Percentiles rank a stretch among this genome's conserved stretches.
Evolutionary conservation across 2,113 vertebrate species (phyloP).

Genomic region (Callorhinus ursinus): DNA sequence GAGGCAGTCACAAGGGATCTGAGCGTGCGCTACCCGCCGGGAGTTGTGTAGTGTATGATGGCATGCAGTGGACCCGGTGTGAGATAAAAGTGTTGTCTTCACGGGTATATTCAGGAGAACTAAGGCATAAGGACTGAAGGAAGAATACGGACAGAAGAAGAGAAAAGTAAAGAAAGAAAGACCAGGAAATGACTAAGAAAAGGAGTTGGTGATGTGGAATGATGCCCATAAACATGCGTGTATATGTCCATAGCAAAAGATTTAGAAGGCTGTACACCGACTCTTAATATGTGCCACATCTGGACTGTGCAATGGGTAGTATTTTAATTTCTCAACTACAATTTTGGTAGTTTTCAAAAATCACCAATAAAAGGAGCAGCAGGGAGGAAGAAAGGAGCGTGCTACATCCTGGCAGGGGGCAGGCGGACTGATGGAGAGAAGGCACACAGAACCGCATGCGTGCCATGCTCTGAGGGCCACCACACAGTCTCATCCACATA

Average conservation of each 20-base stretch:
- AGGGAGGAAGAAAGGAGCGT: neutral
- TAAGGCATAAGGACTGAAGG: neutral
- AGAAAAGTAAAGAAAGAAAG: neutral
- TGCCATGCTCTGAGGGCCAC: neutral
- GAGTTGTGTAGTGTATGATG: neutral
- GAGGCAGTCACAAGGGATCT: neutral
- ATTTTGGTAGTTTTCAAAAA: neutral
- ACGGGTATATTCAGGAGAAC: neutral
- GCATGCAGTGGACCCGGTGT: no score
- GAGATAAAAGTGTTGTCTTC: neutral
- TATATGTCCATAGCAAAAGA: neutral
- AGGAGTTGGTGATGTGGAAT: neutral
- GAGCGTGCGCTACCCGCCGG: neutral
- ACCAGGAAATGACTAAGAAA: neutral
- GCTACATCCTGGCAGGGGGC: fast-evolving
- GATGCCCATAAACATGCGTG: no score
- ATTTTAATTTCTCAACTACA: neutral
- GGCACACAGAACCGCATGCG: fast-evolving
- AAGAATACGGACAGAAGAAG: neutral
- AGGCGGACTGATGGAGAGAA: neutral
- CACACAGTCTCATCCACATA: neutral
- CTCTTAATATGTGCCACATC: neutral
- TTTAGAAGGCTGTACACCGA: neutral
- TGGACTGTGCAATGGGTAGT: neutral
- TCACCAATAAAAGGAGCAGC: neutral